Conservation (phyloP, 1,140 invertebrate genomes). For the Danaus plexippus region DNA sequence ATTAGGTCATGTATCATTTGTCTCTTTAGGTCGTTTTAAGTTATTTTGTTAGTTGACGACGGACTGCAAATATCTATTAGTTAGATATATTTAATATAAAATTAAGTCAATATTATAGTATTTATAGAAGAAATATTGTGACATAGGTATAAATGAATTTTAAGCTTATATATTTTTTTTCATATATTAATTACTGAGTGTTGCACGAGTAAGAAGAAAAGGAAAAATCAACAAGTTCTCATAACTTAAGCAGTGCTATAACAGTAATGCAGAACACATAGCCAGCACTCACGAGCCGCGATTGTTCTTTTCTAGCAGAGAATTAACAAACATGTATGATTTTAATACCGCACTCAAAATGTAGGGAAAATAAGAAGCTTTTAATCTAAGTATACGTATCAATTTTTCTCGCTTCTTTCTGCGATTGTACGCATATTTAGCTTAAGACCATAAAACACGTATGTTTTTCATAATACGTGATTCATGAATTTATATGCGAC, state of each 20-base stretch:
- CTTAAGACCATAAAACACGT: constrained; percentile 2
- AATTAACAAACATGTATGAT: constrained; percentile 62
- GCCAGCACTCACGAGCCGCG: constrained; percentile 38
- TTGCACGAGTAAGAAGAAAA: too few relatives aligned
- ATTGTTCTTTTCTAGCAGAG: constrained; percentile 57
- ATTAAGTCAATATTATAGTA: too few relatives aligned
- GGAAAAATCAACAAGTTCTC: not conserved
- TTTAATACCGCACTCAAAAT: constrained; percentile 53
- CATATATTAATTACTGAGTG: too few relatives aligned
- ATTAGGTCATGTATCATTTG: not conserved
- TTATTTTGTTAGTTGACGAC: not conserved
- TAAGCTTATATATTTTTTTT: too few relatives aligned
- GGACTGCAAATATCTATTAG: not conserved
- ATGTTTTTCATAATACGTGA: too few relatives aligned
- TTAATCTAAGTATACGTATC: constrained; percentile 27
- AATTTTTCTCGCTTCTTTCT: constrained; percentile 11
- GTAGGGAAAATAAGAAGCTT: constrained; percentile 43
- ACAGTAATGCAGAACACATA: constrained; percentile 50
- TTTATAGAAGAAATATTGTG: too few relatives aligned
- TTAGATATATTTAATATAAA: not conserved
- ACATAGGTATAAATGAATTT: too few relatives aligned
- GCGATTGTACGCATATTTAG: constrained; percentile 13
- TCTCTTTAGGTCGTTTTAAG: not conserved
- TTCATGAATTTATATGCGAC: too few relatives aligned
- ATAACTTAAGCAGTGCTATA: constrained; percentile 20